These are phyloP conservation scores for Tanaodytes sp. DNA, from an alignment of 2,888 invertebrate genomes.

Conservation along the genomic window DNA sequence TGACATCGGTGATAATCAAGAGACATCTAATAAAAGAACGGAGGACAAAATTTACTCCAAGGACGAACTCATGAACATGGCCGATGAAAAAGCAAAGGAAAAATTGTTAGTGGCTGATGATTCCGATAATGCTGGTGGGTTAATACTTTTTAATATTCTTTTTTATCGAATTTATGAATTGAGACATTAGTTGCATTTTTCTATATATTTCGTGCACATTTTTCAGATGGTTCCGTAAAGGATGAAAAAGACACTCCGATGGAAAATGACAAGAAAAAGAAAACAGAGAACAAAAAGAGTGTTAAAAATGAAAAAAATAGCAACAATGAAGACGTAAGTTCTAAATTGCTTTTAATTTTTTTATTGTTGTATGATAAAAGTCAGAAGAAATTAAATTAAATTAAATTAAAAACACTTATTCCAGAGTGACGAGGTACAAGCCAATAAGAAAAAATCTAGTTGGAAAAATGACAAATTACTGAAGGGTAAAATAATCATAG, in stretches of 20 bases:
- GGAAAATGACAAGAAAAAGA: too few species aligned
- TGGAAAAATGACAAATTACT: slow-evolving; percentile 65
- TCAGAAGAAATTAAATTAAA: too few species aligned
- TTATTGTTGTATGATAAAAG: too few species aligned
- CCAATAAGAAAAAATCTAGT: slow-evolving; percentile 44
- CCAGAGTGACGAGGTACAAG: slow-evolving; percentile 15
- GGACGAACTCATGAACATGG: slow-evolving; percentile 39
- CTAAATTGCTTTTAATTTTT: background rate
- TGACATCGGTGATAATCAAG: slow-evolving; percentile 18
- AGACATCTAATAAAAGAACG: background rate
- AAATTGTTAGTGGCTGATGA: slow-evolving; percentile 45
- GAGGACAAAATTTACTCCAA: slow-evolving; percentile 39
- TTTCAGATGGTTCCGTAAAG: too few species aligned
- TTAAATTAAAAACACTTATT: background rate
- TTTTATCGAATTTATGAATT: too few species aligned
- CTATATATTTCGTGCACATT: too few species aligned
- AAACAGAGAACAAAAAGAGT: background rate
- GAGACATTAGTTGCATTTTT: too few species aligned
- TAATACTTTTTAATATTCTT: background rate
- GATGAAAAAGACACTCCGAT: too few species aligned
- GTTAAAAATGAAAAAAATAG: slow-evolving; percentile 4
- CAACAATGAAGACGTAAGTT: slow-evolving; percentile 16
- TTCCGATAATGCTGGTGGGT: slow-evolving; percentile 46
- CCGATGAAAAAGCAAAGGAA: slow-evolving; percentile 55
- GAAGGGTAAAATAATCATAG: slow-evolving; percentile 61